phyloP scores from a whole-genome alignment of 2,888 invertebrate genomes.

The Polietes domitor region DNA sequence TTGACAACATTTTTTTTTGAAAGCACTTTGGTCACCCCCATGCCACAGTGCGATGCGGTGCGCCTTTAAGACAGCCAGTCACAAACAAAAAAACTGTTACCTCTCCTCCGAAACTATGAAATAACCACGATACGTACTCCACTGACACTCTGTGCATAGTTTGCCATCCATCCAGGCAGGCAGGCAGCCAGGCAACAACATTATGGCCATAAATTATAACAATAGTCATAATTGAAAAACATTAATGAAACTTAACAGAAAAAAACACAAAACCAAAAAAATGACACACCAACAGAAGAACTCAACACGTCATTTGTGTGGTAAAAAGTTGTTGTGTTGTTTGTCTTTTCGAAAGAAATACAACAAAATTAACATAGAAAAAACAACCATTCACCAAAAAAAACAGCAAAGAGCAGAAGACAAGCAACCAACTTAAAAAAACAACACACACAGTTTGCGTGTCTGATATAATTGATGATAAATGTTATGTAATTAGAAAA shows the following conservation, averaged over 20 bases:
- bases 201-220: constrained; percentile 25
- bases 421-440: constrained; percentile 4
- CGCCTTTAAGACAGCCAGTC: background rate
- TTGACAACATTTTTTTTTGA: too few species aligned
- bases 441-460: constrained; percentile 61
- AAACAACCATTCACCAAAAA: constrained; percentile 42
- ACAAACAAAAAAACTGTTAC: background rate
- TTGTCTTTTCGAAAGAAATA: constrained; percentile 34
- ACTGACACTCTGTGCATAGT: background rate
- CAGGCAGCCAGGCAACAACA: background rate
- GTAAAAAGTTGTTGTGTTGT: constrained; percentile 69
- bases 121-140: background rate
- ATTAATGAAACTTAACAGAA: constrained; percentile 30
- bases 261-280: constrained; percentile 59
- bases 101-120: background rate
- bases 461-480: constrained; percentile 79
- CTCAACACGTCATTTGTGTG: constrained; percentile 79
- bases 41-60: background rate
- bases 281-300: constrained; percentile 68
- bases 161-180: background rate
- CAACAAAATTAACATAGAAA: constrained; percentile 46
- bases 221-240: constrained; percentile 38
- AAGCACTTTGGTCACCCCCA: too few species aligned
- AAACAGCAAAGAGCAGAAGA: constrained; percentile 29
- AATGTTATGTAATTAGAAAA: constrained; percentile 79